Base-by-base conservation (phyloP, 2,113 vertebrate species). In the Hippocampus guttulatus region DNA sequence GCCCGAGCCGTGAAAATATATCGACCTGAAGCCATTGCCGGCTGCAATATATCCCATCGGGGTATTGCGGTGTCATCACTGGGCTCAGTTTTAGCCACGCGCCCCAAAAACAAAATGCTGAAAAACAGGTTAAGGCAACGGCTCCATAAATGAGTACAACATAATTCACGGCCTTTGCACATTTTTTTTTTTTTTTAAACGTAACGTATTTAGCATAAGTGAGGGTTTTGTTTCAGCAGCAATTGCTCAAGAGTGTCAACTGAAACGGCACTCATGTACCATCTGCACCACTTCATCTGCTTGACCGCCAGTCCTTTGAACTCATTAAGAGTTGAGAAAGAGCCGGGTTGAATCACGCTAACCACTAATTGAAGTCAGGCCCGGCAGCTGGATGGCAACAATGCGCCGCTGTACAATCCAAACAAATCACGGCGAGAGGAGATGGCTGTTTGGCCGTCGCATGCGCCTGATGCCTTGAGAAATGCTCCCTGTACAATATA, bases 361-460 rank as follows among this genome's bases (percentile, higher is more conserved):
- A 90, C 85, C 87, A 87, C 88, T 84, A 88, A 88, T 83, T 82
- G 77, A 84, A 89, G 84, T 88, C 88, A 90, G 87, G 85, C 85
- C 80, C 82, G 73, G 85, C 76, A 85, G 82, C 82, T 85, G 76
- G 87, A 90, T 85, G 86, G 85, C 86, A 88, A 89, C 85, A 86
- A 87, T 86, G 76, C 81, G 63, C 78, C 33, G 75, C 81, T 43
- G 70, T 83, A 77, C 86, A 87, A 87, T 90, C 84, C 81, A 87
- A 89, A 87, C 83, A 88, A 86, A 88, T 87, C 77, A 74, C 74
- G 54, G 77, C 1, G 81, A 25, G 20, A 68, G 52, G 76, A 84
- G 79, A 88, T 80, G 82, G 80, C 84, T 83, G 81, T 60, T 85
- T 87, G 83, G 86, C 84, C 80, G 62, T 81, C 60, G 76, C 77